These are phyloP conservation scores for Nemoura dubitans DNA, from an alignment of 2,888 invertebrate species.

Conservation along the genomic window DNA sequence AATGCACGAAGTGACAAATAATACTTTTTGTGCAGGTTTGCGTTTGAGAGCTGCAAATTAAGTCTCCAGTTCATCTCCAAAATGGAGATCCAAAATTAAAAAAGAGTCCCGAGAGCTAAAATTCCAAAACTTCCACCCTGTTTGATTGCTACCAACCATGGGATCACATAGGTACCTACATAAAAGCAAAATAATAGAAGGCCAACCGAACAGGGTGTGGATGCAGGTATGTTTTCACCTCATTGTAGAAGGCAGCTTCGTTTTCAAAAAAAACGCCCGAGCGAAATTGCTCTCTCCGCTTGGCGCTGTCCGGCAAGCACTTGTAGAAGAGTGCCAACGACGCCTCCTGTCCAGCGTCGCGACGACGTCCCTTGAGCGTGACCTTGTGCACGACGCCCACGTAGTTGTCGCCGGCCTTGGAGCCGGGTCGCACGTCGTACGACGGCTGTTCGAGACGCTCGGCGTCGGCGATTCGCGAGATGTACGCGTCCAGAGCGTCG, in stretches of 20 bases:
- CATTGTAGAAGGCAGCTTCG: constrained; percentile 31
- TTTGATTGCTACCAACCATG: too few species aligned
- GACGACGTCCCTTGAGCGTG: not conserved
- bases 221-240: too few species aligned
- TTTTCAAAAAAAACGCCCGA: not conserved
- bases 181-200: too few species aligned
- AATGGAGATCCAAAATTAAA: too few species aligned
- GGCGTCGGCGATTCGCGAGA: not conserved
- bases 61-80: too few species aligned
- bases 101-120: too few species aligned
- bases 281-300: not conserved
- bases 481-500: not conserved
- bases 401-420: constrained; percentile 31
- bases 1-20: too few species aligned
- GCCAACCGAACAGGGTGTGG: too few species aligned
- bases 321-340: not conserved
- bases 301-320: constrained; percentile 7
- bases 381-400: constrained; percentile 26
- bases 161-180: too few species aligned
- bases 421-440: not conserved
- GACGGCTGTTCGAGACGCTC: not conserved
- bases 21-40: too few species aligned
- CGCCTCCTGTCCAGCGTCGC: not conserved
- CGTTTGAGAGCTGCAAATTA: too few species aligned
- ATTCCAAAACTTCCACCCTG: too few species aligned